Evolutionary conservation across 2,113 vertebrate species (phyloP).

Genomic region (chimpanzee (Pan troglodytes)): NHGRI_mPanTro3-v2.1_pri NC_072413.2:54663001-54663500

Average conservation of each 20-base stretch:
- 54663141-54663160: background rate
- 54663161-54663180: background rate
- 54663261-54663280: background rate
- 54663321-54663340: background rate
- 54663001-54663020: background rate
- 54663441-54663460: background rate
- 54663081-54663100: background rate
- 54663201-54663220: background rate
- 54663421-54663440: background rate
- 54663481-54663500: background rate
- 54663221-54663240: background rate
- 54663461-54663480: background rate
- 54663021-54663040: background rate
- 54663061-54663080: background rate
- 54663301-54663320: background rate
- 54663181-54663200: background rate
- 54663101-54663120: background rate
- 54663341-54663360: background rate
- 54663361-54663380: background rate
- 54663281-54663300: background rate
- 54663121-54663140: background rate
- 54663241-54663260: background rate
- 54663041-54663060: background rate
- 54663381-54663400: background rate
- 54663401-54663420: background rate